Evolutionary conservation across 1,140 invertebrate species (phyloP), one percentile per base, ranked within the genome.

Genomic region (Callitettix versicolor): DNA sequence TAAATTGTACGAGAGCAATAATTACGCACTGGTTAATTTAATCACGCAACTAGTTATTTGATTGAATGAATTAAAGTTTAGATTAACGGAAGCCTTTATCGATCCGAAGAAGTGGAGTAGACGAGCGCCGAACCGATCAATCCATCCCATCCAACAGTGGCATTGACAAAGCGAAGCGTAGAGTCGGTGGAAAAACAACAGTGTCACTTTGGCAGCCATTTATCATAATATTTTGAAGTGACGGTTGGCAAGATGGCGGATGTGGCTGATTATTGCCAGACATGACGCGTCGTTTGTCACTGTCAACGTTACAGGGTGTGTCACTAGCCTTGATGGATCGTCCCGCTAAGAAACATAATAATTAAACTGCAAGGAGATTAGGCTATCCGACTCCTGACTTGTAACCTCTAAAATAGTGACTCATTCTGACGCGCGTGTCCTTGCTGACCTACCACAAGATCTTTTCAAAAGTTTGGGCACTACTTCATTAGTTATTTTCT

Each of bases 161-260:
- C 26, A 46, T n/a, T 46, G 26, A 46, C 26, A 21, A 46, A 46
- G 43, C 21, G n/a, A 46, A 46, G 43, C 21, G n/a, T 46, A 14
- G 26, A 24, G 20, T 21, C 14, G 43, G 43, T 24, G 43, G 26
- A 46, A 46, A 46, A 46, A 46, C 43, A 46, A 46, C 43, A 26
- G 20, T 26, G 21, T 26, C 18, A 46, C 26, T 30, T 30, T 30
- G 26, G 26, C 26, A 30, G 15, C 21, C 43, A 46, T 46, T 46
- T 46, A 46, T 46, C 43, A 46, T 46, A 46, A 46, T 46, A 46
- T 46, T 46, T 46, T 46, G 21, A 46, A 46, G 43, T 46, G 43
- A 21, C 43, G 21, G 26, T 21, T 2, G 26, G 26, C 21, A 46
- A 24, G 43, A 26, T 26, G 26, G 26, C 26, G 26, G 26, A 30